Evolutionary conservation across 92 coral and sea anemone species (phyloP), one percentile per base, ranked within the genome.

Genomic region (Diadumene lineata): DNA sequence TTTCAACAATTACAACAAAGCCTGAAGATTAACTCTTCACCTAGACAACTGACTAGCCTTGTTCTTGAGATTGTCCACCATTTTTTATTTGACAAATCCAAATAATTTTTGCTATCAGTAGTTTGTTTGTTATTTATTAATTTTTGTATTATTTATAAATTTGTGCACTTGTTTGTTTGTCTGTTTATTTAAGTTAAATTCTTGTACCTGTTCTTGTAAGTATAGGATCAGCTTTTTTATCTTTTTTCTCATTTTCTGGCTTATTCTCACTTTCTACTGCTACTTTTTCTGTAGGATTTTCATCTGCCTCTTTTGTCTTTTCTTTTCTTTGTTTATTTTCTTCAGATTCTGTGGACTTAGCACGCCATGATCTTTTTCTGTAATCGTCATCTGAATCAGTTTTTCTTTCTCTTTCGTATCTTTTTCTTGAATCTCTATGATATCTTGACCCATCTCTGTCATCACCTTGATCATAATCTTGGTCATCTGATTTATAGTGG

Each of bases 161-260:
- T n/a, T n/a, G n/a, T n/a, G n/a, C n/a, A n/a, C n/a, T n/a, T n/a
- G n/a, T n/a, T n/a, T n/a, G n/a, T n/a, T n/a, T n/a, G n/a, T n/a
- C n/a, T n/a, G n/a, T n/a, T n/a, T n/a, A n/a, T n/a, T n/a, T n/a
- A n/a, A n/a, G n/a, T n/a, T n/a, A n/a, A 21, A 50, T 7, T 15
- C 32, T 21, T 61, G 15, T 81, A 92, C 97, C 97, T 82, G 97
- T 86, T 69, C 91, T 81, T 16, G 88, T 86, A 22, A 85, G 79
- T 56, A 92, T 78, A 31, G 98, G 88, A 63, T 89, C 83, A 60
- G 77, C 77, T 22, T 82, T 74, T 21, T 77, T 62, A 48, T 84
- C 76, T 50, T 84, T 91, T 81, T 78, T 84, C 17, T 48, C 84
- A 60, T 72, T 43, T 29, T 48, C 78, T 26, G 38, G 50, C 19